Evolutionary conservation across 2,113 vertebrate species (phyloP).

Genomic region (Paedocypris sp.): DNA sequence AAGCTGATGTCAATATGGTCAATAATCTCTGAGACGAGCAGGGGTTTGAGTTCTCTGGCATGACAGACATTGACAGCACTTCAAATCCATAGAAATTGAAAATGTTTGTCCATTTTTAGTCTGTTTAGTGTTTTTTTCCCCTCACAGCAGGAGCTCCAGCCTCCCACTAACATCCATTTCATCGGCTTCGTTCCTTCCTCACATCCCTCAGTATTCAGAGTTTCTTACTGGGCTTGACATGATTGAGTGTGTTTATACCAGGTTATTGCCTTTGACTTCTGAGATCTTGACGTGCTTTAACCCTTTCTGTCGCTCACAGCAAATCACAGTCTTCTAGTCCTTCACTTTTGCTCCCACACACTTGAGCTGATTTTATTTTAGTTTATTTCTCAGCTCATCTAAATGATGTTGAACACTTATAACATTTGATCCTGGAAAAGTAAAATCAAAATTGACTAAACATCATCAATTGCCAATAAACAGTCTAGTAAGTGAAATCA

Average conservation of each 20-base stretch:
- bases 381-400: too few species aligned
- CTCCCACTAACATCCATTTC: constrained; percentile 11
- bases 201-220: background rate
- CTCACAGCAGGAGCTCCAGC: background rate
- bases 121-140: background rate
- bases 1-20: background rate
- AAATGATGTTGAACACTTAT: too few species aligned
- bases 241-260: background rate
- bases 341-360: too few species aligned
- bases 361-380: too few species aligned
- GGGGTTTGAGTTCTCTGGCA: background rate
- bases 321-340: too few species aligned
- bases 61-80: background rate
- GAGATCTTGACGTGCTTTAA: too few species aligned
- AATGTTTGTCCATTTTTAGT: background rate
- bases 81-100: constrained; percentile 14
- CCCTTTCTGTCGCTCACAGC: too few species aligned
- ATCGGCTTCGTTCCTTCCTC: background rate
- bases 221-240: background rate
- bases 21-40: background rate
- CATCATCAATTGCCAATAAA: too few species aligned
- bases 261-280: background rate
- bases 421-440: too few species aligned
- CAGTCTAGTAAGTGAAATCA: too few species aligned
- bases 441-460: too few species aligned